These are phyloP conservation scores for Tridacna gigas DNA, from an alignment of 2,888 invertebrate species.

Conservation along the genomic window DNA sequence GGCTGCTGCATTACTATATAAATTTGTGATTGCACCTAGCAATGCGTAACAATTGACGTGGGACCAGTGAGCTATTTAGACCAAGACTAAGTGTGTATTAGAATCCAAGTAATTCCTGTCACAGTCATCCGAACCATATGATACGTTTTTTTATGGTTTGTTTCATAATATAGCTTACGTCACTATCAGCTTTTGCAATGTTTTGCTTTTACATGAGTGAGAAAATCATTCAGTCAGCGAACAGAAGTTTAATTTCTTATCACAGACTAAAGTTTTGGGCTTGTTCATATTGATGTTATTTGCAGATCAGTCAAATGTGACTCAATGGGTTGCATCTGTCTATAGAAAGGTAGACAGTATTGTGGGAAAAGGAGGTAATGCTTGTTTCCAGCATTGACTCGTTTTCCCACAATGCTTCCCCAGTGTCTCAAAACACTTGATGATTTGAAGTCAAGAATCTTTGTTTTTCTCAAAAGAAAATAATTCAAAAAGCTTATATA, in stretches of 20 bases:
- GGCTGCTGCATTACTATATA: constrained; percentile 80
- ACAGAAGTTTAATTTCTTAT: background rate
- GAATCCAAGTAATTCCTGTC: no score
- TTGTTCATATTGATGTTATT: background rate
- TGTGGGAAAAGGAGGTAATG: background rate
- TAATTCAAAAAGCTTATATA: no score
- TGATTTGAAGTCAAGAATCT: no score
- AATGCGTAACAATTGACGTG: constrained; percentile 20
- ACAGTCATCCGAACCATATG: no score
- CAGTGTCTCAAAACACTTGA: no score
- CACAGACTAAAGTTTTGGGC: background rate
- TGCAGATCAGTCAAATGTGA: background rate
- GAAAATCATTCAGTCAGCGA: no score
- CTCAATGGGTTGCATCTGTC: no score
- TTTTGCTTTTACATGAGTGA: no score
- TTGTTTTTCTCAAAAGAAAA: no score
- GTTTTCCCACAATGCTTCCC: background rate
- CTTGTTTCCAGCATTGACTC: background rate
- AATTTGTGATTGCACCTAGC: constrained; percentile 73
- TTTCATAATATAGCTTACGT: no score
- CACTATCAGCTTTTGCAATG: no score
- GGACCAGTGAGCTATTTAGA: background rate
- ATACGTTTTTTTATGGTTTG: no score
- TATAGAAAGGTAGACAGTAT: background rate
- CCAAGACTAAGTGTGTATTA: background rate